Conservation (phyloP, 2,113 vertebrate species). For the Coptodon rendalli region DNA sequence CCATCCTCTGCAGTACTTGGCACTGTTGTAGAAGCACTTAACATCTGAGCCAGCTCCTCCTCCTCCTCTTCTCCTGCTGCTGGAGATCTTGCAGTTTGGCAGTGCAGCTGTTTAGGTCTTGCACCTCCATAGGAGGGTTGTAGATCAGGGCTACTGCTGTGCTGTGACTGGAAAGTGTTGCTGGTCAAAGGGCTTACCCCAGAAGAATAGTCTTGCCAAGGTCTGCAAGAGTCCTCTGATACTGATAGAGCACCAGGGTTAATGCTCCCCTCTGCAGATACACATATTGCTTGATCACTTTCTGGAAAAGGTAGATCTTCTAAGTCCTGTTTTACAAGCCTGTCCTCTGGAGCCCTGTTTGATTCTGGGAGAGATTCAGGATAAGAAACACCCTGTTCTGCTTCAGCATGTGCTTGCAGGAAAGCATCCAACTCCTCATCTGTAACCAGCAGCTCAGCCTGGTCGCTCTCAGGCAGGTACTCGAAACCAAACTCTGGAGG, state of each 20-base stretch:
- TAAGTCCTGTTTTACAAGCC: neutral
- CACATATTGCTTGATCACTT: slow-evolving; percentile 41
- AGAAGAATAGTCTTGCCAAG: slow-evolving; percentile 32
- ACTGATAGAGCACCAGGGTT: slow-evolving; percentile 20
- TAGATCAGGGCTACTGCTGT: slow-evolving; percentile 40
- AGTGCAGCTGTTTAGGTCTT: slow-evolving; percentile 81
- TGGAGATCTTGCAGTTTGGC: slow-evolving; percentile 54
- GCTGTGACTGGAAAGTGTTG: slow-evolving; percentile 40
- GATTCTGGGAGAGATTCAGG: slow-evolving; percentile 38
- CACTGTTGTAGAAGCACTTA: neutral
- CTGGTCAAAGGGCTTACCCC: slow-evolving; percentile 5
- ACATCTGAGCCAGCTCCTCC: neutral
- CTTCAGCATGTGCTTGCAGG: slow-evolving; percentile 73
- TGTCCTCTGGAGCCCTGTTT: slow-evolving; percentile 9
- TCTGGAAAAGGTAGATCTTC: slow-evolving; percentile 53
- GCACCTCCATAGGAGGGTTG: slow-evolving; percentile 74
- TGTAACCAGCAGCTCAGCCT: slow-evolving; percentile 74
- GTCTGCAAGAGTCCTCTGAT: slow-evolving; percentile 33
- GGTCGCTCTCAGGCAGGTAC: slow-evolving; percentile 74
- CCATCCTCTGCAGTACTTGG: slow-evolving; percentile 27
- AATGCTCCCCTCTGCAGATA: slow-evolving; percentile 21
- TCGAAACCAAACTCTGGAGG: slow-evolving; percentile 67
- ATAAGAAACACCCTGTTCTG: slow-evolving; percentile 13
- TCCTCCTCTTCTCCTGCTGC: slow-evolving; percentile 41
- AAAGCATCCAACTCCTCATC: slow-evolving; percentile 93